Evolutionary conservation across 2,113 vertebrate species (phyloP), one percentile per base, ranked within the genome.

Genomic region (Ptychochromis oligacanthus): DNA sequence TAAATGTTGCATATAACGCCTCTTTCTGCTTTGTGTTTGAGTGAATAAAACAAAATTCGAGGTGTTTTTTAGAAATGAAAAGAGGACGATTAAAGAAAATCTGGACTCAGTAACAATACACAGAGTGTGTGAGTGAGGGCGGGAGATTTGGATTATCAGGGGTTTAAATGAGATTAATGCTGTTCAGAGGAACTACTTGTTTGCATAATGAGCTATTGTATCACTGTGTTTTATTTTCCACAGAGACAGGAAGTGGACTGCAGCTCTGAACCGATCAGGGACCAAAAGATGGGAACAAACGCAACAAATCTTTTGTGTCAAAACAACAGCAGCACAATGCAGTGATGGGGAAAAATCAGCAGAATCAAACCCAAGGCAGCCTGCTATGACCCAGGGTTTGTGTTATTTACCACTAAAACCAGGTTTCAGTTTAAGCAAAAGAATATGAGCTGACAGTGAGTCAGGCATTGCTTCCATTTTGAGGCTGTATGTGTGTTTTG

Each of bases 131-230:
- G 56, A 56, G 59, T 6, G 38, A 49, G 22, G 8, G 6, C 58
- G 15, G 40, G 57, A 76, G 76, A 87, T 81, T 52, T 77, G 59
- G 57, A 79, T 87, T 82, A 84, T 65, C 54, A 26, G 58, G 43
- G 24, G 26, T 81, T 83, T 81, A 62, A 83, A 77, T 61, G 26
- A 87, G 85, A 90, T 91, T 91, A 88, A 52, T 67, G 38, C 24
- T 58, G 87, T 49, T 86, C 46, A 64, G 22, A 26, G 40, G 24
- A 84, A 84, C 43, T 26, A 61, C 62, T 49, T 34, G 80, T 85
- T 88, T 77, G 18, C n/a, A 56, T 75, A 85, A 88, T 74, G 52
- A 91, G 57, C 28, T 34, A n/a, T 65, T 62, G 46, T 13, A 64
- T 79, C 46, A 72, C 20, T 18, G 26, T 8, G 12, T 83, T 52